These are phyloP conservation scores for Eupristina koningsbergeri DNA, from an alignment of 1,140 invertebrate genomes.

Conservation along the genomic window DNA sequence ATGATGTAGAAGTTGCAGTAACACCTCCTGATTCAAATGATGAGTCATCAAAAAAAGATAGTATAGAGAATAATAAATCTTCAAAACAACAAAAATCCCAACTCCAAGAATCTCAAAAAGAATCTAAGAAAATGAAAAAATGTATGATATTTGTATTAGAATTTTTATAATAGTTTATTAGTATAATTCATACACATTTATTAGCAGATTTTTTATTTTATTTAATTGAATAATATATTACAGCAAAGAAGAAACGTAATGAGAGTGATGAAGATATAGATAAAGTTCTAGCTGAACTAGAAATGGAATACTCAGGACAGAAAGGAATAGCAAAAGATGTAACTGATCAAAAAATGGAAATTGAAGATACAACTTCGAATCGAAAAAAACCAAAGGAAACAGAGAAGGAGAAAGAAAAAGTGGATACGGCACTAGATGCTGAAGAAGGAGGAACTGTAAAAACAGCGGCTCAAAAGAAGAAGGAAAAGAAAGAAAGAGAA, in stretches of 20 bases:
- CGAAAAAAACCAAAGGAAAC: constrained; percentile 68
- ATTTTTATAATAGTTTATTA: background rate
- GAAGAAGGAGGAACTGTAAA: constrained; percentile 79
- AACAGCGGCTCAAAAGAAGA: constrained; percentile 88
- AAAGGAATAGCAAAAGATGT: constrained; percentile 70
- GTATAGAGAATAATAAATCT: constrained; percentile 70
- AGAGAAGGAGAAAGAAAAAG: constrained; percentile 64
- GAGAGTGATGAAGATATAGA: constrained; percentile 90
- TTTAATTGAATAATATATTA: background rate
- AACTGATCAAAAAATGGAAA: constrained; percentile 60
- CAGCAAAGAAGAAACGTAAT: constrained; percentile 80
- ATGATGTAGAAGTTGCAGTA: constrained; percentile 55
- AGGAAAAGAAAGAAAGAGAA: constrained; percentile 89
- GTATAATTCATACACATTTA: background rate
- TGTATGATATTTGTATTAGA: constrained; percentile 27
- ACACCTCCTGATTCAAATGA: constrained; percentile 68
- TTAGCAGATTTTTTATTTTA: background rate
- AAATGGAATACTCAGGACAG: constrained; percentile 82
- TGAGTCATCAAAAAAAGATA: constrained; percentile 72
- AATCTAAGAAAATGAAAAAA: constrained; percentile 67
- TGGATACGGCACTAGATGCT: constrained; percentile 61
- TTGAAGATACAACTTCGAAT: constrained; percentile 72
- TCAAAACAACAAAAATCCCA: constrained; percentile 70
- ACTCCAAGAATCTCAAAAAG: constrained; percentile 73
- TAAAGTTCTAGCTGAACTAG: constrained; percentile 85